Conservation (phyloP, 2,113 vertebrate genomes). For the Nothoprocta pentlandii region DNA sequence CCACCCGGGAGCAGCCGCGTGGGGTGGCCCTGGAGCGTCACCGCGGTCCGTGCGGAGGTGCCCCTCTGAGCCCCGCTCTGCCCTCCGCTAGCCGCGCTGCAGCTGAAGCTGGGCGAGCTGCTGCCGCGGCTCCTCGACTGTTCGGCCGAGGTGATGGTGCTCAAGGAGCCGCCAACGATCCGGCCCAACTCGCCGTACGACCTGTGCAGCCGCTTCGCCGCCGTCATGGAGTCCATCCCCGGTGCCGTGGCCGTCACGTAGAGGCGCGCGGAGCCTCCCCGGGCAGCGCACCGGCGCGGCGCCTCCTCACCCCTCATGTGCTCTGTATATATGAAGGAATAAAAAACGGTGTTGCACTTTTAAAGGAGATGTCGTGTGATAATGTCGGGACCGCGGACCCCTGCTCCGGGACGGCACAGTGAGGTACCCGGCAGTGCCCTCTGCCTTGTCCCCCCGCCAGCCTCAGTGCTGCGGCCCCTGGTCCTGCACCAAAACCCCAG, state of each 20-base stretch:
- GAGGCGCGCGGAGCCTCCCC: no score
- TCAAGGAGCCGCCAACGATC: conserved; percentile 95
- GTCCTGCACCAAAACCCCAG: background rate
- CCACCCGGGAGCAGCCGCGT: no score
- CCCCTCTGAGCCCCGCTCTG: background rate
- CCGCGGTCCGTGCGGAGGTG: no score
- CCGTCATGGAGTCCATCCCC: conserved; percentile 95
- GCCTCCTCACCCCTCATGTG: background rate
- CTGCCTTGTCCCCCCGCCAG: background rate
- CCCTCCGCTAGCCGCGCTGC: conserved; percentile 82
- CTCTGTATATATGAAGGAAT: background rate
- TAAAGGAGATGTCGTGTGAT: background rate
- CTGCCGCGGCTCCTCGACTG: conserved; percentile 94
- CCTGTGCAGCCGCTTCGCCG: conserved; percentile 92
- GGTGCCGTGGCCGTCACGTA: conserved; percentile 60
- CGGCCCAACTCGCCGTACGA: conserved; percentile 90
- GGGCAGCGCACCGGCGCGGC: no score
- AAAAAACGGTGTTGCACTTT: conserved; percentile 48
- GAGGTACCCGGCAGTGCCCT: background rate
- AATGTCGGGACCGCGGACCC: background rate
- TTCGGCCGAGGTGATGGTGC: conserved; percentile 84
- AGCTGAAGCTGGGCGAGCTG: conserved; percentile 90
- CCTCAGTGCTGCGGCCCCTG: no score
- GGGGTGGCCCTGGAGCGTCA: background rate
- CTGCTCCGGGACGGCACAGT: background rate